Evolutionary conservation across 2,888 invertebrate genomes (phyloP).

Genomic region (Lithophane leautieri): DNA sequence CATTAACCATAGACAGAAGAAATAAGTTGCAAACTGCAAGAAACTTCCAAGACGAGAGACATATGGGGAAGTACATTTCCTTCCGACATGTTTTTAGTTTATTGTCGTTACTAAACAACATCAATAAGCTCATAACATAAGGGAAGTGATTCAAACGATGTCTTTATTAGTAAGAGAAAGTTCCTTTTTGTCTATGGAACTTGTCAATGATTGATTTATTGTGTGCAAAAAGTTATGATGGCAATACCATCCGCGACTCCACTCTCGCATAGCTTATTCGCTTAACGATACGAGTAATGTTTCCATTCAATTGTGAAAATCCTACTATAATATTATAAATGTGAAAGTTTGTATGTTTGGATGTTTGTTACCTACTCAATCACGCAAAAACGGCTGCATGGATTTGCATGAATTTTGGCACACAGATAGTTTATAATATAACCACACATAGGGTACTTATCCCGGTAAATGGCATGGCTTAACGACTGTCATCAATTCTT

Average conservation of each 20-base stretch:
- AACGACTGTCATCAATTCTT: too few species aligned
- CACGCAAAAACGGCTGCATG: too few species aligned
- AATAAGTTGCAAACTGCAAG: constrained; percentile 28
- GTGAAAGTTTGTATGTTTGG: too few species aligned
- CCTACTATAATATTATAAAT: too few species aligned
- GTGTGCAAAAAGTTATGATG: constrained; percentile 34
- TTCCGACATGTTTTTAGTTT: constrained; percentile 41
- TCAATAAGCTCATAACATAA: constrained; percentile 13
- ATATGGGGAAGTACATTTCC: constrained; percentile 39
- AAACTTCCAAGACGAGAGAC: constrained; percentile 36
- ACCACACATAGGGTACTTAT: too few species aligned
- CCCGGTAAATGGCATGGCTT: too few species aligned
- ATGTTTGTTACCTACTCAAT: too few species aligned
- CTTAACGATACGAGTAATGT: neutral
- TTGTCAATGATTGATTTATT: constrained; percentile 29
- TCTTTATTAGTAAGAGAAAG: constrained; percentile 21
- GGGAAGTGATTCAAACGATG: too few species aligned
- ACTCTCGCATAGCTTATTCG: neutral
- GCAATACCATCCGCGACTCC: neutral
- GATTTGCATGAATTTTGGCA: too few species aligned
- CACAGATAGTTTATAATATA: too few species aligned
- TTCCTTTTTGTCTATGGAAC: constrained; percentile 22
- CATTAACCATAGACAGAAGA: constrained; percentile 36
- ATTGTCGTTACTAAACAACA: constrained; percentile 22
- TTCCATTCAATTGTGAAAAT: neutral